A percentile compares a stretch with the other conserved stretches of the same genome.
Conservation (phyloP, 2,888 invertebrate species). For the Drosophila koepferae region DNA sequence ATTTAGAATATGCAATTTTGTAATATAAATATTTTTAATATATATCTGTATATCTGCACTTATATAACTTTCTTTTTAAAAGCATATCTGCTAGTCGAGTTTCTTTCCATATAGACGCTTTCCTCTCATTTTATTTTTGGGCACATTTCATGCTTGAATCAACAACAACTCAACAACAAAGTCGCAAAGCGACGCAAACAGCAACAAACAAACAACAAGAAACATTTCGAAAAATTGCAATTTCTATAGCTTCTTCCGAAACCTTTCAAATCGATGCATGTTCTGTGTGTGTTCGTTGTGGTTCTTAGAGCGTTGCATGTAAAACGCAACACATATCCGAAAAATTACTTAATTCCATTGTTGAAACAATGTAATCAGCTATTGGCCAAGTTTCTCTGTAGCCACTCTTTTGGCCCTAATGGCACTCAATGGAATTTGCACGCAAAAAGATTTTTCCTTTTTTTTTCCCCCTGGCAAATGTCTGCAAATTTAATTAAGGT, state of each 20-base stretch:
- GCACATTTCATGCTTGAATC: conserved; percentile 65
- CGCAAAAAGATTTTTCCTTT: conserved; percentile 16
- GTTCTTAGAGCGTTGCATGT: conserved; percentile 51
- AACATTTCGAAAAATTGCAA: conserved; percentile 16
- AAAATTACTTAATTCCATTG: conserved; percentile 58
- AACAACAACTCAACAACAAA: conserved; percentile 18
- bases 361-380: conserved; percentile 62
- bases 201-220: neutral
- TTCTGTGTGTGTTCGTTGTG: neutral
- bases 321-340: conserved; percentile 57
- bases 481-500: conserved; percentile 77
- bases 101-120: neutral
- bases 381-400: conserved; percentile 41
- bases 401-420: conserved; percentile 44
- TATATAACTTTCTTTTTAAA: neutral
- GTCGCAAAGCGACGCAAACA: conserved; percentile 1
- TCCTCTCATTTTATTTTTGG: conserved; percentile 25
- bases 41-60: neutral
- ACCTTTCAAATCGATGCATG: conserved; percentile 35
- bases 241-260: conserved; percentile 44
- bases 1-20: too few species aligned
- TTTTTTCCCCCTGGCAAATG: conserved; percentile 17
- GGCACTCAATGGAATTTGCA: conserved; percentile 54
- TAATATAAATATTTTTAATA: too few species aligned
- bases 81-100: neutral